phyloP scores from a whole-genome alignment of 2,888 invertebrate species.

The Drosophila koepferae region DNA sequence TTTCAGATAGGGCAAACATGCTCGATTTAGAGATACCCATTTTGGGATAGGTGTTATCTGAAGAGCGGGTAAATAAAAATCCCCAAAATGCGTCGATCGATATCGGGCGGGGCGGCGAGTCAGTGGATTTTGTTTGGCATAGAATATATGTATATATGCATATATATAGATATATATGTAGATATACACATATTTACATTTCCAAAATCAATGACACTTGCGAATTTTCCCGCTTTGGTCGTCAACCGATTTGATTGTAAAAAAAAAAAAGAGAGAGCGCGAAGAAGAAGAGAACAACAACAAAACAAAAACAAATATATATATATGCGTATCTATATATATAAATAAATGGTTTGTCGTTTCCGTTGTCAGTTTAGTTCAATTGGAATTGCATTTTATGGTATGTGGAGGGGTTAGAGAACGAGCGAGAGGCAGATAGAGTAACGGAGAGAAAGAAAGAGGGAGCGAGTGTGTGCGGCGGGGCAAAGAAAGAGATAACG shows the following conservation, averaged over 20 bases:
- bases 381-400: conserved; percentile 37
- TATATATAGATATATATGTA: conserved; percentile 8
- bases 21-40: neutral
- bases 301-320: neutral
- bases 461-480: neutral
- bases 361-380: conserved; percentile 43
- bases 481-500: conserved; percentile 28
- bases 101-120: conserved; percentile 29
- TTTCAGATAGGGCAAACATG: neutral
- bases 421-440: neutral
- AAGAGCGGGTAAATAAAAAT: conserved; percentile 16
- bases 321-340: neutral
- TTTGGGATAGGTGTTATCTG: conserved; percentile 31
- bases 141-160: neutral
- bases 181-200: neutral
- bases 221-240: conserved; percentile 6
- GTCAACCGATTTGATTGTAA: conserved; percentile 11
- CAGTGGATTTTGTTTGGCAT: conserved; percentile 17
- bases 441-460: neutral
- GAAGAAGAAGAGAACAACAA: neutral
- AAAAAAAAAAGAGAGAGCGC: neutral
- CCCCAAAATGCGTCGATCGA: conserved; percentile 38
- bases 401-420: conserved; percentile 9
- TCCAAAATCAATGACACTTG: conserved; percentile 10
- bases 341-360: conserved; percentile 17